These are phyloP conservation scores for Escarpia spicata DNA, from an alignment of 2,888 invertebrate species.

Conservation along the genomic window DNA sequence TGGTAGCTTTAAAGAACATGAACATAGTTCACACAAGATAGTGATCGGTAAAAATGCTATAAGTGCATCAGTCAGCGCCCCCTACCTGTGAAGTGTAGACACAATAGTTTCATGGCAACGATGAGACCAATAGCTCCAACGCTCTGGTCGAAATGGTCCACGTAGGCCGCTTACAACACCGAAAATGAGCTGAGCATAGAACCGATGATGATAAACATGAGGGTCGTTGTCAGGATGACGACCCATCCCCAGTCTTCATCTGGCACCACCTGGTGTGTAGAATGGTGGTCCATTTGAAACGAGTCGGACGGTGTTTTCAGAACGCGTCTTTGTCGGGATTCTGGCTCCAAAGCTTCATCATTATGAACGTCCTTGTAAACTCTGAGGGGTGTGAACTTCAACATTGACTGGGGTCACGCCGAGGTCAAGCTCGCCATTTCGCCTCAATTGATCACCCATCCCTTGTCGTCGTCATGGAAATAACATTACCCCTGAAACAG, in stretches of 20 bases:
- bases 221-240: constrained; percentile 32
- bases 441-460: neutral
- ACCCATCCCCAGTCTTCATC: constrained; percentile 42
- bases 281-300: neutral
- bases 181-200: constrained; percentile 33
- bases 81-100: neutral
- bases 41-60: neutral
- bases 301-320: neutral
- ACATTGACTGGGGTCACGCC: neutral
- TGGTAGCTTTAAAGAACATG: too few species aligned
- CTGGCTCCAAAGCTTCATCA: neutral
- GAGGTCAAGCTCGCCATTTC: neutral
- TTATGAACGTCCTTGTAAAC: neutral
- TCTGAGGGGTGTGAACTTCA: neutral
- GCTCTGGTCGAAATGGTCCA: constrained; percentile 27
- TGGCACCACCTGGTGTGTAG: constrained; percentile 18
- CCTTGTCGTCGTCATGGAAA: neutral
- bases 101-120: neutral
- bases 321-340: neutral
- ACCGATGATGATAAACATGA: constrained; percentile 31
- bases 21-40: too few species aligned
- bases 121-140: neutral
- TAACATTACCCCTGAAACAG: neutral
- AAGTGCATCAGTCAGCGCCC: neutral
- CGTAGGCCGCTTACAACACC: constrained; percentile 34